Percentiles rank a stretch among this genome's conserved stretches.
Conservation (phyloP, 2,113 vertebrate genomes). For the Steatornis caripensis region DNA sequence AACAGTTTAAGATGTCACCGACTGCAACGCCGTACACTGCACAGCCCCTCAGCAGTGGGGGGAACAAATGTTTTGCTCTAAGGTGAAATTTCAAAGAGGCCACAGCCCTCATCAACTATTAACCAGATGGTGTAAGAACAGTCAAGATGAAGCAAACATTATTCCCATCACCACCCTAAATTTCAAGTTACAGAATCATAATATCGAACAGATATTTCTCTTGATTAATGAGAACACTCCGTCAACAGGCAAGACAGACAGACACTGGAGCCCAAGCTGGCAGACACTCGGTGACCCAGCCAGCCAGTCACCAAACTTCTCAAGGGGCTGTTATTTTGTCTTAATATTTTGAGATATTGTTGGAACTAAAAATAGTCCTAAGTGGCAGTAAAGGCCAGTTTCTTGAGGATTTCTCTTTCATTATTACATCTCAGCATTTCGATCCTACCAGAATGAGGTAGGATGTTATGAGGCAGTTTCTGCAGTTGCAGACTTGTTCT, state of each 20-base stretch:
- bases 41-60: accelerated
- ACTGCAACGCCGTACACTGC: neutral
- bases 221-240: neutral
- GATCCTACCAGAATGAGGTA: neutral
- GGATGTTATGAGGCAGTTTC: neutral
- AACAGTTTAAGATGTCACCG: neutral
- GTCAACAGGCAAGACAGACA: neutral
- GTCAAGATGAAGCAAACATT: neutral
- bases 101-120: neutral
- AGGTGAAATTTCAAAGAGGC: neutral
- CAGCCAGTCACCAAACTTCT: neutral
- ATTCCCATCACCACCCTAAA: neutral
- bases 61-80: neutral
- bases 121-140: neutral
- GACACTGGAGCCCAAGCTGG: neutral
- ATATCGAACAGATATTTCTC: neutral
- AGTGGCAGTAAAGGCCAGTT: neutral
- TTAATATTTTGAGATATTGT: neutral
- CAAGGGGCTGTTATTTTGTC: neutral
- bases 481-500: neutral
- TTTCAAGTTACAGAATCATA: neutral
- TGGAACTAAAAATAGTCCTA: neutral
- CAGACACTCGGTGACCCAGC: neutral
- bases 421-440: neutral
- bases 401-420: neutral